A percentile compares a stretch with the other conserved stretches of the same genome.
These are phyloP conservation scores for Isaurus tuberculatus DNA, from an alignment of 92 coral and sea anemone species.

Conservation along the genomic window DNA sequence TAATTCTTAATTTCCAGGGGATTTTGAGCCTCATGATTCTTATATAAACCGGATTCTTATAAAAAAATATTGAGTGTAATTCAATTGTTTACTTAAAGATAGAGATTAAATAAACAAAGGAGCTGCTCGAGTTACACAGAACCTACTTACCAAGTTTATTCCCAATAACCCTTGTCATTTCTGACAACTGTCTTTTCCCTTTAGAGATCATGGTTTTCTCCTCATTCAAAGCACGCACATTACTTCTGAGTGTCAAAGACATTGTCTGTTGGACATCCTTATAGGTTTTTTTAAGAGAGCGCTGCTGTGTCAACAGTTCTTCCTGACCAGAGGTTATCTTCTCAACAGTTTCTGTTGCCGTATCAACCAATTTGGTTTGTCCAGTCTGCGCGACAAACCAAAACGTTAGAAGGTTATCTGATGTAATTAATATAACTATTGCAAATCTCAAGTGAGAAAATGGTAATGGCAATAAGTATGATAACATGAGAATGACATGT, in stretches of 20 bases:
- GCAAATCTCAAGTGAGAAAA: too few relatives aligned
- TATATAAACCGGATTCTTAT: too few relatives aligned
- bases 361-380: constrained; percentile 68
- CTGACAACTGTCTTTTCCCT: constrained; percentile 77
- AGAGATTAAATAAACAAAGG: too few relatives aligned
- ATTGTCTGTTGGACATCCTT: constrained; percentile 78
- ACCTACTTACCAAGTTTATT: constrained; percentile 76
- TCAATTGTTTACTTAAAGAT: too few relatives aligned
- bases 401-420: too few relatives aligned
- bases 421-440: too few relatives aligned
- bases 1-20: too few relatives aligned
- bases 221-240: constrained; percentile 72
- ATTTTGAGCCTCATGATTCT: too few relatives aligned
- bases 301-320: constrained; percentile 77
- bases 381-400: constrained; percentile 65
- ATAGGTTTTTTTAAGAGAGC: constrained; percentile 68
- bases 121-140: too few relatives aligned
- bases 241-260: constrained; percentile 66
- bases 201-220: constrained; percentile 80
- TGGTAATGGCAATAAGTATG: too few relatives aligned
- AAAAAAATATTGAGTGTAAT: too few relatives aligned
- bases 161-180: constrained; percentile 78
- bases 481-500: too few relatives aligned
- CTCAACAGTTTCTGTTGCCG: constrained; percentile 80
- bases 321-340: constrained; percentile 91